These are phyloP conservation scores for Cantharis rustica DNA, from an alignment of 2,888 invertebrate genomes.

Conservation along the genomic window DNA sequence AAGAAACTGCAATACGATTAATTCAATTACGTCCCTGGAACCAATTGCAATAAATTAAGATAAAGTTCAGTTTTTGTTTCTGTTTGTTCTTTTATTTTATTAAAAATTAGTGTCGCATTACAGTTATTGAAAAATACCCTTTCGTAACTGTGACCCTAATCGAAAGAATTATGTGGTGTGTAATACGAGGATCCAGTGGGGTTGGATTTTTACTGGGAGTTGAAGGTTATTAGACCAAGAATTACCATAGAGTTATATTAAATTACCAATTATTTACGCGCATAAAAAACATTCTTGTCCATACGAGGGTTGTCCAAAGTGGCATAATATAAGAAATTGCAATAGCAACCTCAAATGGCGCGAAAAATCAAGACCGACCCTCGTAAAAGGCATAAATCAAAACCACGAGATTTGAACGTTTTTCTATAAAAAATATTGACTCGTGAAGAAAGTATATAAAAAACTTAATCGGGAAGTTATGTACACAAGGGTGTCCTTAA, in stretches of 20 bases:
- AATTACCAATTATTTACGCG: background rate
- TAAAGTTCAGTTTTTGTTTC: background rate
- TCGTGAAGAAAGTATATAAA: background rate
- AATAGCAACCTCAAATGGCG: background rate
- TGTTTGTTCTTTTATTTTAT: conserved; percentile 30
- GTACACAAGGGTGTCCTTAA: background rate
- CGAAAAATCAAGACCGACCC: background rate
- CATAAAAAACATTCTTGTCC: background rate
- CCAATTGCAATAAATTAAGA: background rate
- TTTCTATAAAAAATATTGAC: background rate
- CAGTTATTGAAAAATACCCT: background rate
- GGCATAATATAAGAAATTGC: background rate
- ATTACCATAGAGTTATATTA: background rate
- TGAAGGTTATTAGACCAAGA: conserved; percentile 15
- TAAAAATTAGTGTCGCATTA: background rate
- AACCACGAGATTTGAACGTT: background rate
- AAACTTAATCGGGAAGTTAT: background rate
- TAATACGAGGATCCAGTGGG: conserved; percentile 20
- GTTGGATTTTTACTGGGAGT: conserved; percentile 1
- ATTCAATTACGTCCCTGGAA: background rate
- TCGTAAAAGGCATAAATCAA: background rate
- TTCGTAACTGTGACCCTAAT: background rate
- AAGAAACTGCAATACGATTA: background rate
- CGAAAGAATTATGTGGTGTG: conserved; percentile 15
- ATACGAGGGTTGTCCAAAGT: background rate